These are phyloP conservation scores for Papilio helenus DNA, from an alignment of 1,140 invertebrate species.

Conservation along the genomic window DNA sequence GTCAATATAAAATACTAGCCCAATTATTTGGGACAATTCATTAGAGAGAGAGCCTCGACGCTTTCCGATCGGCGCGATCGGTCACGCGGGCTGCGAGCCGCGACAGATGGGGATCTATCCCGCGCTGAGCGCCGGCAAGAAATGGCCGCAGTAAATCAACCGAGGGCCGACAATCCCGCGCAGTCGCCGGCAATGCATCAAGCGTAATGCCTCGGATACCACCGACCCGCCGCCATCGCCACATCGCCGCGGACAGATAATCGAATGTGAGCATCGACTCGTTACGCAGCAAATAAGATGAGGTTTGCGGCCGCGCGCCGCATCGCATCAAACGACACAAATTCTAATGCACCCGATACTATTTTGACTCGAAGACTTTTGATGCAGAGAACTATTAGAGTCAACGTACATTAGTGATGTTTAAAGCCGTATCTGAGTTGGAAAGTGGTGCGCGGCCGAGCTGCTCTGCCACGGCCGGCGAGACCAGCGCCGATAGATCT, in stretches of 20 bases:
- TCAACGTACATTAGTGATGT: conserved; percentile 24
- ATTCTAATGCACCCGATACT: conserved; percentile 43
- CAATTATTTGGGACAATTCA: conserved; percentile 83
- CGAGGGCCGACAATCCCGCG: conserved; percentile 75
- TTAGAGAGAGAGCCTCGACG: conserved; percentile 72
- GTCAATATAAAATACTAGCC: conserved; percentile 79
- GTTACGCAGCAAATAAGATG: conserved; percentile 81
- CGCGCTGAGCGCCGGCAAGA: conserved; percentile 77
- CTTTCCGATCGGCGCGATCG: conserved; percentile 74
- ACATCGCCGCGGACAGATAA: conserved; percentile 71
- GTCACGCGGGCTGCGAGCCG: conserved; percentile 70
- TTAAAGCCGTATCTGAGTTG: conserved; percentile 53
- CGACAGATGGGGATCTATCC: conserved; percentile 77
- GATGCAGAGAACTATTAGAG: neutral
- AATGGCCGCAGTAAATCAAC: conserved; percentile 80
- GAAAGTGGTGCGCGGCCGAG: conserved; percentile 52
- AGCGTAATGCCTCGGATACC: conserved; percentile 81
- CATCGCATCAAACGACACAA: conserved; percentile 59
- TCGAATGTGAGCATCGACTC: conserved; percentile 82
- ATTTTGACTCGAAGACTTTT: conserved; percentile 48
- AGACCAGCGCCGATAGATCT: conserved; percentile 75
- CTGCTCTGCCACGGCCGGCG: conserved; percentile 57
- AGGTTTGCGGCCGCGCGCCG: conserved; percentile 57
- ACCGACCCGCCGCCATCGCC: neutral
- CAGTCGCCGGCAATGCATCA: conserved; percentile 81